A percentile compares a stretch with the other conserved stretches of the same genome.
Conservation (phyloP, 2,797 vertebrate species). For the Cichlasoma orientale region DNA sequence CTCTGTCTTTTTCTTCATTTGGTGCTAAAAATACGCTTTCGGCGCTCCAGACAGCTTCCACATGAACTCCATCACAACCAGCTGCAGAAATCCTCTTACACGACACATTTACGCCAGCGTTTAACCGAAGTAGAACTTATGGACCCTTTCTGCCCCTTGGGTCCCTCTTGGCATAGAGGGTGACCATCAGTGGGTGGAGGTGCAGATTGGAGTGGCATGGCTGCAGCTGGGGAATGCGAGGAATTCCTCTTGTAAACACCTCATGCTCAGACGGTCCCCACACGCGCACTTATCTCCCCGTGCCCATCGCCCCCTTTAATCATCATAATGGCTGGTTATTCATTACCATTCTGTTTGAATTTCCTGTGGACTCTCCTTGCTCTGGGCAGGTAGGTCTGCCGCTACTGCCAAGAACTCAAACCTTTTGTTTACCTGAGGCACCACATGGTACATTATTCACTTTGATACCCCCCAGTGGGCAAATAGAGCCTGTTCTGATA, state of each 20-base stretch:
- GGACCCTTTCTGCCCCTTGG: conserved; percentile 25
- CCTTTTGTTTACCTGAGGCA: conserved; percentile 50
- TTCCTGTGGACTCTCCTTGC: conserved; percentile 40
- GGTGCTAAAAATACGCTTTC: background rate
- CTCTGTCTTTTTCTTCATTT: background rate
- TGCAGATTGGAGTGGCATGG: conserved; percentile 72
- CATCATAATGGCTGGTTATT: conserved; percentile 63
- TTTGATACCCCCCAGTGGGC: conserved; percentile 23
- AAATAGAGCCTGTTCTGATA: conserved; percentile 42
- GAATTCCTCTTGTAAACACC: conserved; percentile 82
- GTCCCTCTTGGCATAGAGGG: conserved; percentile 52
- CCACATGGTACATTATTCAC: conserved; percentile 26
- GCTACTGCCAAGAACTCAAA: background rate
- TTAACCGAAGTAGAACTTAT: conserved; percentile 7
- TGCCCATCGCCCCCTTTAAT: conserved; percentile 66
- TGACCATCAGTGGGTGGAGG: conserved; percentile 70
- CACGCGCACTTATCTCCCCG: conserved; percentile 69
- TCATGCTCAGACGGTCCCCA: conserved; percentile 65
- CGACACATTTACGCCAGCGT: conserved; percentile 26
- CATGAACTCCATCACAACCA: conserved; percentile 4
- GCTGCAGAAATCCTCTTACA: conserved; percentile 24
- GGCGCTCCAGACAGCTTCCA: background rate
- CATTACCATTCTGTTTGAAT: conserved; percentile 43
- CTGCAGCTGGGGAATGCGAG: conserved; percentile 77
- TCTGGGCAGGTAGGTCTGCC: conserved; percentile 31